Percentiles rank a stretch among this genome's conserved stretches.
Evolutionary conservation across 2,888 invertebrate genomes (phyloP).

Genomic region (Graphium colonna): DNA sequence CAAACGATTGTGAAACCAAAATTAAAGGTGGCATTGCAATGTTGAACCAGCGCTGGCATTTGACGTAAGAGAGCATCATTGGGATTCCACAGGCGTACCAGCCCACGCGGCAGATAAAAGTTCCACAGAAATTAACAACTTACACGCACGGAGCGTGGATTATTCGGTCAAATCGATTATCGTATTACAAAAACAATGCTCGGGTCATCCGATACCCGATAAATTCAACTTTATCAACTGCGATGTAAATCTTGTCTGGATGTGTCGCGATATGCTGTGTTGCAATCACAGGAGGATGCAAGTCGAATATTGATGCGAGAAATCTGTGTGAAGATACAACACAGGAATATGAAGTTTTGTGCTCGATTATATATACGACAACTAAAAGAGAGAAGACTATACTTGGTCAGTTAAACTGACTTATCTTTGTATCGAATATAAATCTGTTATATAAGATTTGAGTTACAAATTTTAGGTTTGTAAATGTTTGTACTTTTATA

Average conservation of each 20-base stretch:
- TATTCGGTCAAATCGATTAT: conserved; percentile 65
- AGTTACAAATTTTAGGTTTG: too few species aligned
- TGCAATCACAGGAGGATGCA: background rate
- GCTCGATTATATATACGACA: conserved; percentile 25
- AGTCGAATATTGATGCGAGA: background rate
- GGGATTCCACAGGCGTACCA: conserved; percentile 18
- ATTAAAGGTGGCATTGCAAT: background rate
- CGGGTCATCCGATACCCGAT: conserved; percentile 44
- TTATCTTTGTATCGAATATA: too few species aligned
- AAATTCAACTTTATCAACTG: conserved; percentile 26
- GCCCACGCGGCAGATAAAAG: conserved; percentile 31
- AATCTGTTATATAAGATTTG: too few species aligned
- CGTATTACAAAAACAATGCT: conserved; percentile 67
- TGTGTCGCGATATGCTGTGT: conserved; percentile 2
- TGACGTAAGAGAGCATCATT: conserved; percentile 1
- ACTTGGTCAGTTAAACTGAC: too few species aligned
- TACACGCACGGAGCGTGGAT: conserved; percentile 51
- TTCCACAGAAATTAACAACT: conserved; percentile 41
- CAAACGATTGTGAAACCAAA: background rate
- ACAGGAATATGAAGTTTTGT: background rate
- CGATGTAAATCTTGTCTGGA: conserved; percentile 19
- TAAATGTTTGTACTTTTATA: too few species aligned
- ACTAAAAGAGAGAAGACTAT: too few species aligned
- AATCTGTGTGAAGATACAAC: too few species aligned
- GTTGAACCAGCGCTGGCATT: background rate